Evolutionary conservation across 2,797 vertebrate species (phyloP).

Genomic region (Decapterus maruadsi): DNA sequence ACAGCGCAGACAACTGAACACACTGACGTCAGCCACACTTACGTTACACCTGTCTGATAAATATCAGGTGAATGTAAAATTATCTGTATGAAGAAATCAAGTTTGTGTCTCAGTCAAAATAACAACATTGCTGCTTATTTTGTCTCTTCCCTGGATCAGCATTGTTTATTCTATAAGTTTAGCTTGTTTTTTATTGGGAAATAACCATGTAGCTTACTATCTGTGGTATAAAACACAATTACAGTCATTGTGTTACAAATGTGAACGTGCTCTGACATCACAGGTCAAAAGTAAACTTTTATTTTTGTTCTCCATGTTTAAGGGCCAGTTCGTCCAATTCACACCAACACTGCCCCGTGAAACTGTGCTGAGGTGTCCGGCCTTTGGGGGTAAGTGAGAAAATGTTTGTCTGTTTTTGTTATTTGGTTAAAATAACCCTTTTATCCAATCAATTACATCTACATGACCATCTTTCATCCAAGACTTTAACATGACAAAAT

Average conservation of each 20-base stretch:
- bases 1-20: slow-evolving; percentile 35
- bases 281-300: neutral
- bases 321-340: neutral
- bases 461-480: neutral
- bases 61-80: neutral
- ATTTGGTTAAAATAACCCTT: slow-evolving; percentile 6
- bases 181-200: neutral
- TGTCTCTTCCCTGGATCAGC: neutral
- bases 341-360: neutral
- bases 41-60: slow-evolving; percentile 11
- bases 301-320: neutral
- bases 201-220: neutral
- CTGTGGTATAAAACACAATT: neutral
- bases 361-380: neutral
- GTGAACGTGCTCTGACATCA: neutral
- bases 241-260: neutral
- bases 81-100: slow-evolving; percentile 14
- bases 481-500: neutral
- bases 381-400: neutral
- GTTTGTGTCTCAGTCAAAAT: neutral
- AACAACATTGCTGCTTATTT: neutral
- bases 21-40: slow-evolving; percentile 22
- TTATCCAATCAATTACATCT: slow-evolving; percentile 1
- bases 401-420: neutral
- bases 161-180: neutral